Conservation (phyloP, 2,888 invertebrate species). For the Brenthis daphne region DNA sequence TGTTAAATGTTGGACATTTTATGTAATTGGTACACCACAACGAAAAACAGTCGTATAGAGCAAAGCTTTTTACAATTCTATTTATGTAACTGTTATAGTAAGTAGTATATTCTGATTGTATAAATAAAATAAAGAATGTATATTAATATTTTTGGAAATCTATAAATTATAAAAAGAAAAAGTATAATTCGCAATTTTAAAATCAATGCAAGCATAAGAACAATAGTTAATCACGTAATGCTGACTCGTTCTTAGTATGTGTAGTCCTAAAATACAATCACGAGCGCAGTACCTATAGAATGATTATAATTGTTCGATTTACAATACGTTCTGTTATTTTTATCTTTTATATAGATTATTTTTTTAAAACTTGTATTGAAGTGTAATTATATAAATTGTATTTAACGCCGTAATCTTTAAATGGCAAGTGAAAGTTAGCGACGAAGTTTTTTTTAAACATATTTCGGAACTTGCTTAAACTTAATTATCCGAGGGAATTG, state of each 20-base stretch:
- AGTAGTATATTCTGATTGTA: too few species aligned
- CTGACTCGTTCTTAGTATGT: slow-evolving; percentile 28
- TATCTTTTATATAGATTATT: background rate
- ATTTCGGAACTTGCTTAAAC: slow-evolving; percentile 10
- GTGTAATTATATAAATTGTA: slow-evolving; percentile 1
- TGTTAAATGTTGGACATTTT: too few species aligned
- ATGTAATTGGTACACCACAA: too few species aligned
- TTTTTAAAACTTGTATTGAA: slow-evolving; percentile 1
- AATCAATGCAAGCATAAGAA: slow-evolving; percentile 29
- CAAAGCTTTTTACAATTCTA: too few species aligned
- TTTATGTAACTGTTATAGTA: too few species aligned
- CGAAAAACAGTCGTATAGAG: too few species aligned
- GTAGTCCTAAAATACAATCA: slow-evolving; percentile 21
- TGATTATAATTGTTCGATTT: slow-evolving; percentile 6
- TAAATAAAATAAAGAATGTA: too few species aligned
- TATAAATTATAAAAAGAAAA: too few species aligned
- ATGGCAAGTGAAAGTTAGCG: slow-evolving; percentile 4
- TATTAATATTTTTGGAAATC: too few species aligned
- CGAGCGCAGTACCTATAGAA: slow-evolving; percentile 3
- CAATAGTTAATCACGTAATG: slow-evolving; percentile 32
- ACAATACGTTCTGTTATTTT: slow-evolving; percentile 4
- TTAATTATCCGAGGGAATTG: slow-evolving; percentile 6
- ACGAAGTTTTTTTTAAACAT: background rate
- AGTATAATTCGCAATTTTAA: slow-evolving; percentile 9
- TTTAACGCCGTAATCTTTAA: background rate